These are phyloP conservation scores for Allolobophora icterica DNA, from an alignment of 2,888 invertebrate genomes.

Conservation along the genomic window DNA sequence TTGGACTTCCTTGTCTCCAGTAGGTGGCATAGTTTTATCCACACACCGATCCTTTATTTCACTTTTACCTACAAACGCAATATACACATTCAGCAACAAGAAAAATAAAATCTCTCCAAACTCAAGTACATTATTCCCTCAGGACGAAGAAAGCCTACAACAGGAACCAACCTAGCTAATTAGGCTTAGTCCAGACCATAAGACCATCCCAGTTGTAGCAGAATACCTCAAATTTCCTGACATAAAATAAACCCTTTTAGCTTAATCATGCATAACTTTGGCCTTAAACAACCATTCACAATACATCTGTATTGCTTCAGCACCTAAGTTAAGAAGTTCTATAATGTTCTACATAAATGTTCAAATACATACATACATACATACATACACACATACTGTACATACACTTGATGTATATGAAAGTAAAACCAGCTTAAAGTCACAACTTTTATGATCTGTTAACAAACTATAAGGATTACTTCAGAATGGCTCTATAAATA, in stretches of 20 bases:
- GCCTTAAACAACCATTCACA: not conserved
- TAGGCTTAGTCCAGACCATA: not conserved
- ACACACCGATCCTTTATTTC: not conserved
- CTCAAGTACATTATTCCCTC: too few relatives aligned
- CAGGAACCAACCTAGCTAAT: not conserved
- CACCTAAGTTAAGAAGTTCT: not conserved
- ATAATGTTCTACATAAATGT: not conserved
- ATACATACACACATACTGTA: not conserved
- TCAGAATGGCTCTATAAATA: not conserved
- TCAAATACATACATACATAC: not conserved
- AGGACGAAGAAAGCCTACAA: too few relatives aligned
- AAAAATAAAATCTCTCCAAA: too few relatives aligned
- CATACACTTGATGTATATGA: too few relatives aligned
- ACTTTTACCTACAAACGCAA: not conserved
- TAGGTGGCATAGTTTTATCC: not conserved
- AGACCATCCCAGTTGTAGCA: not conserved
- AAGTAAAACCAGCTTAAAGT: not conserved
- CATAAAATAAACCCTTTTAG: not conserved
- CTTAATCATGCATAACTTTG: not conserved
- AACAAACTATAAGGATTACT: not conserved
- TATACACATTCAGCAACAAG: not conserved
- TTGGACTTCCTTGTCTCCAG: not conserved
- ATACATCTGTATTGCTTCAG: not conserved
- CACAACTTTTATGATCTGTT: not conserved
- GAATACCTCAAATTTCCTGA: not conserved